A percentile compares a stretch with the other conserved stretches of the same genome.
Conservation (phyloP, 2,888 invertebrate genomes). For the Anarsia innoxiella region DNA sequence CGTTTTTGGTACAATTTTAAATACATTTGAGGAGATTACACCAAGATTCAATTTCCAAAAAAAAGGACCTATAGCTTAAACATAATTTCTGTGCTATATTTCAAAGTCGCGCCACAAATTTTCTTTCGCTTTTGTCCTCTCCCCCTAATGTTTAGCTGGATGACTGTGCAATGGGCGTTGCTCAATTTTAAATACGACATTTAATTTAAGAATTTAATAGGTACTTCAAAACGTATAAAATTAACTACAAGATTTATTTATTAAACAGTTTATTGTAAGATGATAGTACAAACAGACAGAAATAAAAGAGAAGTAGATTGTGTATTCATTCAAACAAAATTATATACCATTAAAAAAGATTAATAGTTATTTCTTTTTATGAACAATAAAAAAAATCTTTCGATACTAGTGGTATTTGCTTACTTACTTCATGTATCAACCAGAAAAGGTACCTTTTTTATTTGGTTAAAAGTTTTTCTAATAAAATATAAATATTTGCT, state of each 20-base stretch:
- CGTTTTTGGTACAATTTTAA: too few relatives aligned
- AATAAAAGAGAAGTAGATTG: background rate
- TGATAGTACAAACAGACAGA: too few relatives aligned
- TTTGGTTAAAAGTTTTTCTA: too few relatives aligned
- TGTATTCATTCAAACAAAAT: background rate
- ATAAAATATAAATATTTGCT: too few relatives aligned
- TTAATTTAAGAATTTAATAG: background rate
- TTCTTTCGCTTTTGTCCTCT: slow-evolving; percentile 3
- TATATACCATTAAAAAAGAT: too few relatives aligned
- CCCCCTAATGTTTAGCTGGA: slow-evolving; percentile 6
- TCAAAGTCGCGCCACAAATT: background rate
- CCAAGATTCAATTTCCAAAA: too few relatives aligned
- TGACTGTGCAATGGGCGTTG: slow-evolving; percentile 2
- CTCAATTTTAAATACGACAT: background rate
- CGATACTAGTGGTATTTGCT: background rate
- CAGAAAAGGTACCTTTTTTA: too few relatives aligned
- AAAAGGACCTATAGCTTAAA: background rate
- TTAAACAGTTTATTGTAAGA: too few relatives aligned
- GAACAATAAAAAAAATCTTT: background rate
- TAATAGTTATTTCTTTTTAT: background rate
- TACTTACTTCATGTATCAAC: background rate
- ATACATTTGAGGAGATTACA: too few relatives aligned
- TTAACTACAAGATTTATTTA: background rate
- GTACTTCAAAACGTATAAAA: background rate
- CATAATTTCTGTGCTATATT: too few relatives aligned